Evolutionary conservation across 2,113 vertebrate species (phyloP), one percentile per base, ranked within the genome.

Genomic region (Elachura formosa): DNA sequence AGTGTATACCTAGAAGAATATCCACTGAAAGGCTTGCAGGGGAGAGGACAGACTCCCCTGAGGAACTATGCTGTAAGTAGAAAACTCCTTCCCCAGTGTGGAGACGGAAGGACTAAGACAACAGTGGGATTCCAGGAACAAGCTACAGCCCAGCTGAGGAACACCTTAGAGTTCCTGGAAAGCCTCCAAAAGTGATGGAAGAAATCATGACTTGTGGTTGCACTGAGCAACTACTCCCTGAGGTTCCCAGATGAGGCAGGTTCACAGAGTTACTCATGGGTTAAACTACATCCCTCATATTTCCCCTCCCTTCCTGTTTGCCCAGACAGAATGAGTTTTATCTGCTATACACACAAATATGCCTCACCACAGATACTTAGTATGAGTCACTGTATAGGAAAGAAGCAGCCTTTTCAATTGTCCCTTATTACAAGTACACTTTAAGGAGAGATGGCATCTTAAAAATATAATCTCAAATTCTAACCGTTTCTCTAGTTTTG

Each of bases 251-350:
- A 36, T 52, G 34, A 76, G 45, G 23, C 25, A 71, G 52, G 61
- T 68, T 81, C 36, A 63, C 2, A 9, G 31, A 66, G 41, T 14
- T 83, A 21, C 49, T 43, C 29, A 51, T 0, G 2, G 23, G 15
- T 79, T 90, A 90, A 91, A 84, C n/a, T 71, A n/a, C 8, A 25
- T 58, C 49, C 28, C 8, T 48, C 11, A 24, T 1, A 0, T 21
- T 77, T 79, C 46, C 41, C 75, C 75, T 83, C 67, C 87, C 85
- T 95, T 96, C 82, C 88, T 88, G 71, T 85, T 10, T 94, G 51
- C 18, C 46, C 54, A 58, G 63, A 34, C 36, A 76, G 49, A 87
- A 75, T 52, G 56, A 79, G 29, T 49, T 89, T 87, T 82, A 78
- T 38, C 46, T 74, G 19, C 45, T 75, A 22, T 61, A 67, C n/a